A percentile compares a stretch with the other conserved stretches of the same genome.
Conservation (phyloP, 2,888 invertebrate genomes). For the Lumbricus terrestris region DNA sequence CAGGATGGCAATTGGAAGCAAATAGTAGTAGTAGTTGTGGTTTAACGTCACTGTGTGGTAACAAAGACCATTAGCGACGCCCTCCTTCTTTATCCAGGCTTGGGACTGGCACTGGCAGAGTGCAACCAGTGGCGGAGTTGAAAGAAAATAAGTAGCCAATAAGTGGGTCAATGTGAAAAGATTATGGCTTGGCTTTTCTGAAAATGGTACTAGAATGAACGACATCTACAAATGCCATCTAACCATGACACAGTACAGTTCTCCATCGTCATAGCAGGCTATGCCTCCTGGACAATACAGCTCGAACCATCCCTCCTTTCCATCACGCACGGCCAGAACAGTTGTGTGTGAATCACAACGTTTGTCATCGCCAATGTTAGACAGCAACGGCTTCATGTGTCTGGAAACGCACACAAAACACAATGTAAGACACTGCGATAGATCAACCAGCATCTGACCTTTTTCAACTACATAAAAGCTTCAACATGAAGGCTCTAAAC, state of each 20-base stretch:
- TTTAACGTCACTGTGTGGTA: no score
- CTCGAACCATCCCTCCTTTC: slow-evolving; percentile 75
- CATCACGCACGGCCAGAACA: slow-evolving; percentile 70
- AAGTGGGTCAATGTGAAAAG: neutral
- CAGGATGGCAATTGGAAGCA: neutral
- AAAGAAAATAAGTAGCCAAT: neutral
- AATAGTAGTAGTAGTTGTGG: no score
- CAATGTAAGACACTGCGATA: neutral
- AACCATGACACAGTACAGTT: slow-evolving; percentile 76
- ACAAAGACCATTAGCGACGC: no score
- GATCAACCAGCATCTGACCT: neutral
- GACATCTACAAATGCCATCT: neutral
- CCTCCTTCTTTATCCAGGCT: no score
- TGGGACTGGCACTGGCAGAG: no score
- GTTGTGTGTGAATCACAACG: slow-evolving; percentile 73
- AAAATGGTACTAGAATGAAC: neutral
- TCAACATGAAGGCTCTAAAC: neutral
- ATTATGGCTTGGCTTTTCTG: neutral
- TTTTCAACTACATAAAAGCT: neutral
- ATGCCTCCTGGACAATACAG: slow-evolving; percentile 71
- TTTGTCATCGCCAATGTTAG: slow-evolving; percentile 67
- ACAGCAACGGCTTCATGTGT: slow-evolving; percentile 63
- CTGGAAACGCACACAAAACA: slow-evolving; percentile 43
- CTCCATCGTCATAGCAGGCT: slow-evolving; percentile 68
- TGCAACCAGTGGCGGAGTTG: no score